Evolutionary conservation across 1,140 invertebrate genomes (phyloP).

Genomic region (Hycleus cichorii): DNA sequence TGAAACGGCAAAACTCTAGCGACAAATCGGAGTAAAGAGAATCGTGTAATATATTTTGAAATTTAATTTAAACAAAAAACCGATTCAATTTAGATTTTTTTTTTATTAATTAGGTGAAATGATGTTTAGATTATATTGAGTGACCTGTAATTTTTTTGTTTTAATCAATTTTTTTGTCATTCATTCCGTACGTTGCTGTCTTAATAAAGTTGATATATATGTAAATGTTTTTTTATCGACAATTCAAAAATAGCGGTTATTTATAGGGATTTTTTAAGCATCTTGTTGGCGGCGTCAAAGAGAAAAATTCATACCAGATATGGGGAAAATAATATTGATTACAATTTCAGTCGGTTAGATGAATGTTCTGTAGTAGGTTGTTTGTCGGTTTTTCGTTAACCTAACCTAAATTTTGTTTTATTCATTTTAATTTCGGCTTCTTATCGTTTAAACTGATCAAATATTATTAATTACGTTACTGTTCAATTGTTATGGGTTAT

Average conservation of each 20-base stretch:
- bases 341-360: constrained; percentile 20
- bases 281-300: too few species aligned
- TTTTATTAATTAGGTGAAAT: not conserved
- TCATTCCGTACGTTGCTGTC: constrained; percentile 22
- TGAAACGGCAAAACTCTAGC: constrained; percentile 50
- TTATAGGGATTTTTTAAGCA: too few species aligned
- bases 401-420: constrained; percentile 25
- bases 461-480: not conserved
- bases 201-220: constrained; percentile 21
- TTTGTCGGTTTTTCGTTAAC: constrained; percentile 23
- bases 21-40: constrained; percentile 37
- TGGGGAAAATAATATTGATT: constrained; percentile 28
- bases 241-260: too few species aligned
- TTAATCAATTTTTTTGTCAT: constrained; percentile 11
- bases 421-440: constrained; percentile 14
- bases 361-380: constrained; percentile 25
- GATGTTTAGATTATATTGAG: constrained; percentile 11
- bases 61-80: not conserved
- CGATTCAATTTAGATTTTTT: not conserved
- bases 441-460: not conserved
- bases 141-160: constrained; percentile 14
- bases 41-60: constrained; percentile 5
- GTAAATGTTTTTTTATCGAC: not conserved
- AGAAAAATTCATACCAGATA: constrained; percentile 8
- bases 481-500: constrained; percentile 2